Base-by-base conservation (phyloP, 2,797 vertebrate species). In the Rhabdophis nuchalis region DNA sequence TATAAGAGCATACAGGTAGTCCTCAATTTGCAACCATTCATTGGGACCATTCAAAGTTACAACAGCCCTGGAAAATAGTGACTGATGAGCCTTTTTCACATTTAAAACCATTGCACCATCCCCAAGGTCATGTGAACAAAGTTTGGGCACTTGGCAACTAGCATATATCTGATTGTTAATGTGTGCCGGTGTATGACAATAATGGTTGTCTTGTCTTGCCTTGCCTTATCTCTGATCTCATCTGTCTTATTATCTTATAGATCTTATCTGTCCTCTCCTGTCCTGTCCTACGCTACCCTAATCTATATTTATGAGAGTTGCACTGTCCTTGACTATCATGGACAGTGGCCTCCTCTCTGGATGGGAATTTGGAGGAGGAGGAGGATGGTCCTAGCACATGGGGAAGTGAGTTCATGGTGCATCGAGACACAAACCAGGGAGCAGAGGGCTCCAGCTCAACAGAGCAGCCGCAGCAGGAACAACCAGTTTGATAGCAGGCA, bases 1-100 rank as follows among this genome's bases (percentile, higher is more conserved):
- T 92, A 90, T 92, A 94, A 91, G 7, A 93, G 93, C 90, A 94
- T 85, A 64, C 27, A n/a, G 27, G 60, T 29, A 72, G 32, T 72
- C 7, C 16, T 36, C 16, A 0, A 72, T 3, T 72, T 36, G 36
- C n/a, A 36, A 72, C n/a, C 68, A 36, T 36, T 72, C 68, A 72
- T 72, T 72, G 32, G 36, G 32, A 72, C 32, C 32, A 29, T 29
- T 29, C 60, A 72, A 72, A 72, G 68, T 72, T 72, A 36, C 16
- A 72, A 36, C 7, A 36, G n/a, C 6, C n/a, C 2, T 72, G n/a
- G 8, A 72, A 68, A 64, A 72, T 36, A 72, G 14, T 72, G n/a
- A 36, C 32, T 16, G 36, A 72, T 36, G n/a, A 36, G 0, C 6
- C 16, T 9, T 36, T 72, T 72, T 36, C 64, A 72, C 14, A 72